These are phyloP conservation scores for Circaetus gallicus DNA, from an alignment of 2,113 vertebrate genomes.

Conservation along the genomic window DNA sequence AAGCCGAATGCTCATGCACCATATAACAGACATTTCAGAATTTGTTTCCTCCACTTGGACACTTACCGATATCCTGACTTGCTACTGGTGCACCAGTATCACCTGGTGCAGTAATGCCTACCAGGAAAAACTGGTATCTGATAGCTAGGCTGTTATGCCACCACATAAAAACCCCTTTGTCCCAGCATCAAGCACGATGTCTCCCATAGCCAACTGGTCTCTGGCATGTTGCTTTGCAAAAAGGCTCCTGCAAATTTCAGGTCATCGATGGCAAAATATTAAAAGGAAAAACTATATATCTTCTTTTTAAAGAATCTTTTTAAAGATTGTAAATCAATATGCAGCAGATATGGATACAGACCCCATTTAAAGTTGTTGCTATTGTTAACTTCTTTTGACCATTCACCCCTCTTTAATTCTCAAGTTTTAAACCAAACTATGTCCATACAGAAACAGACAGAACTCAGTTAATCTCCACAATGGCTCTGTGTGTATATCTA, in stretches of 20 bases:
- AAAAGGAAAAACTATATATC: background rate
- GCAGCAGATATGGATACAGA: background rate
- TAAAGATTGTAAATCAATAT: background rate
- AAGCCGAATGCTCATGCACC: background rate
- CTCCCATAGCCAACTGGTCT: background rate
- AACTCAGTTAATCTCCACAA: background rate
- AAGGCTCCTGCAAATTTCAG: background rate
- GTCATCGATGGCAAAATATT: background rate
- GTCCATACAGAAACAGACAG: background rate
- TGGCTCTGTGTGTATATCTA: background rate
- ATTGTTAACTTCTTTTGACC: background rate
- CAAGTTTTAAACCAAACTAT: background rate
- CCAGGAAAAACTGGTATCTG: background rate
- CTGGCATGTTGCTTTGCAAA: background rate
- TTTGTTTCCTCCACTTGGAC: background rate
- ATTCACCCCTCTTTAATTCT: background rate
- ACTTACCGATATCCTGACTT: background rate
- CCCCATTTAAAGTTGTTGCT: background rate
- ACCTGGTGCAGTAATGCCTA: background rate
- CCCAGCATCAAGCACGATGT: background rate
- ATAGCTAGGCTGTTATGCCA: background rate
- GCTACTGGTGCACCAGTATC: background rate
- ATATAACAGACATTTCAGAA: background rate
- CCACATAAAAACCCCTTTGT: accelerated
- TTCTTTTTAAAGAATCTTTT: background rate